Evolutionary conservation across 2,888 invertebrate species (phyloP), one percentile per base, ranked within the genome.

Genomic region (Clanis bilineata): DNA sequence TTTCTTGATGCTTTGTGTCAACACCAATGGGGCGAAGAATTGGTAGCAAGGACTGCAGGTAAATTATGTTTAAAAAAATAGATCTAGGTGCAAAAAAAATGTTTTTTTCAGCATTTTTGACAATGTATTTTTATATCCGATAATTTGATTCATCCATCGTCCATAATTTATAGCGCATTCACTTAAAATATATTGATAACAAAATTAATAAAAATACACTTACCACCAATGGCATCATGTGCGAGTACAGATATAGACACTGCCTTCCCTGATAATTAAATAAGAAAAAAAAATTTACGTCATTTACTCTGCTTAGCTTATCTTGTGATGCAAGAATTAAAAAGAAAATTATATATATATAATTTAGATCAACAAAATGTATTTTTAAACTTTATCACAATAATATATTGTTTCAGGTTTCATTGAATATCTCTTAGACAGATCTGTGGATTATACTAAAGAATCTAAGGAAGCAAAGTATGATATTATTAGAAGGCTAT

Each of bases 1-100:
- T 87, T 97, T 32, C 82, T 98, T 47, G 93, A 93, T 67, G 93
- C 95, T 0, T 77, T 97, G 15, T 94, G 95, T 21, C 86, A 92
- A 62, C 96, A 96, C 76, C 86, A 89, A 1, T 98, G 98, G 98
- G 98, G 97, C 21, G 95, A 96, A 77, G 93, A 94, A 67, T 92
- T 94, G 58, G 94, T 97, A 38, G 94, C 94, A 66, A 88, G 93
- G 66, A 94, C 94, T 61, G 95, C 97, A 70, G 96, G 96, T 87
- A 92, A 62, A 12, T 54, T 12, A 39, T 25, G 3, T 25, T 25
- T 25, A 25, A 25, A 6, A 5, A 32, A 7, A 7, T 32, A 6
- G 9, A 32, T n/a, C n/a, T n/a, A n/a, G n/a, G n/a, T n/a, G 32
- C 9, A 32, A 32, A 21, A 5, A 44, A 21, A 9, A 21, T 7